Base-by-base conservation (phyloP, 2,113 vertebrate species). In the Zapornia atra region DNA sequence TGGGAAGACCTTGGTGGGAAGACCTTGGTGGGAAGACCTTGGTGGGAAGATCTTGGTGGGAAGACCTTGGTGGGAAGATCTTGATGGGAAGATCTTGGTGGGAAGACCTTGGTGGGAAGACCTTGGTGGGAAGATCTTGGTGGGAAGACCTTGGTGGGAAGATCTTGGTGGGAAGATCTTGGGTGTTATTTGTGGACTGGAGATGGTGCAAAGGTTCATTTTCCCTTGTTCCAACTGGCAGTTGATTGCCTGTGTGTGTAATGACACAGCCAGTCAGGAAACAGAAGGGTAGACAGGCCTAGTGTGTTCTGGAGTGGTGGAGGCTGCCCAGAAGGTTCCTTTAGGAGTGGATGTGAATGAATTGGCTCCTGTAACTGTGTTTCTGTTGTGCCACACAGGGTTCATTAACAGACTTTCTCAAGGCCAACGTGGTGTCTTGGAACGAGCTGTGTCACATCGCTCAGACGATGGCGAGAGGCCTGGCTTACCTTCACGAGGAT, bases 401-500 rank as follows among this genome's bases (percentile, higher is more conserved):
- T 53, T 99, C 99, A 1, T 96, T 99, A 94, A 99, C 99, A 3
- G 99, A 99, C 96, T 99, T 98, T 93, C 99, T 99, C 75, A 99
- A 99, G 97, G 99, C 99, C 81, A 99, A 99, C 38, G 98, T 99
- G 91, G 98, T 99, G 59, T 99, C 99, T 31, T 99, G 99, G 99
- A 99, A 99, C 48, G 99, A 99, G 97, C 97, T 99, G 10, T 99
- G 99, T 96, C 99, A 99, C 97, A 99, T 99, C 12, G 97, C 99
- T 44, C 99, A 99, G 96, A 98, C 99, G 5, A 99, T 99, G 97
- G 99, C 99, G 12, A 97, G 99, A 51, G 99, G 99, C 90, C 97
- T 99, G 96, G 99, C 99, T n/a, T 99, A 99, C 90, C 99, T 99
- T 68, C 99, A 99, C 38, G 99, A 99, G 96, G 99, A 99, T 91